These are phyloP conservation scores for Drosophila atripex DNA, from an alignment of 2,888 invertebrate genomes.

Conservation along the genomic window DNA sequence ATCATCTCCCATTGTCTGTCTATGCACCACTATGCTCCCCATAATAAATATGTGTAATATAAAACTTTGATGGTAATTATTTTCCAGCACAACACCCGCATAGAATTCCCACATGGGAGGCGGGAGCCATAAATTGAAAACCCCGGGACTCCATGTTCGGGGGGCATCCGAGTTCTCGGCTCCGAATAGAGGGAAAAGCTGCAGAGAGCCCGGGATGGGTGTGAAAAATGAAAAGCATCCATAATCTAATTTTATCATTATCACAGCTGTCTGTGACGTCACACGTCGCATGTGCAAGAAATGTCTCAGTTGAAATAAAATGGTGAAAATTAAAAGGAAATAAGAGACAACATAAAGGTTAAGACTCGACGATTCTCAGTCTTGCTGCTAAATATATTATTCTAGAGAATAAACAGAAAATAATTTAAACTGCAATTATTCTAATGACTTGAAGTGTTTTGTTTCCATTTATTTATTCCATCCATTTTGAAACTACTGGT, in stretches of 20 bases:
- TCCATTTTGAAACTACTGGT: neutral
- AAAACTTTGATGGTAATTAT: conserved; percentile 76
- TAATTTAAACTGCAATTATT: neutral
- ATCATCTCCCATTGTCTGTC: neutral
- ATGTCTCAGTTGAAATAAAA: conserved; percentile 25
- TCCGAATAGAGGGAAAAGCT: neutral
- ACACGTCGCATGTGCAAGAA: conserved; percentile 47
- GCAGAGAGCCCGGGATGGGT: conserved; percentile 47
- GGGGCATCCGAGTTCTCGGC: neutral
- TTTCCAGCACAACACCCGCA: conserved; percentile 72
- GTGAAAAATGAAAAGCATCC: conserved; percentile 74
- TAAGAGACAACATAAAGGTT: neutral
- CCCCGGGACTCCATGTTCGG: neutral
- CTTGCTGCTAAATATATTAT: neutral
- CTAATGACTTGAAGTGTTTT: neutral
- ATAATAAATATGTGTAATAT: conserved; percentile 52
- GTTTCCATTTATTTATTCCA: neutral
- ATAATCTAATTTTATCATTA: conserved; percentile 82
- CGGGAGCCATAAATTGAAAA: conserved; percentile 66
- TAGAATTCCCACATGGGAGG: conserved; percentile 64
- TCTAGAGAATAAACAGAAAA: neutral
- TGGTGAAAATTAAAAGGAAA: conserved; percentile 21
- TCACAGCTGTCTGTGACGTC: conserved; percentile 81
- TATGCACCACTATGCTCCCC: conserved; percentile 17
- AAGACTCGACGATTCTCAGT: neutral